These are phyloP conservation scores for Synodontis membranacea DNA, from an alignment of 2,113 vertebrate genomes.

Conservation along the genomic window DNA sequence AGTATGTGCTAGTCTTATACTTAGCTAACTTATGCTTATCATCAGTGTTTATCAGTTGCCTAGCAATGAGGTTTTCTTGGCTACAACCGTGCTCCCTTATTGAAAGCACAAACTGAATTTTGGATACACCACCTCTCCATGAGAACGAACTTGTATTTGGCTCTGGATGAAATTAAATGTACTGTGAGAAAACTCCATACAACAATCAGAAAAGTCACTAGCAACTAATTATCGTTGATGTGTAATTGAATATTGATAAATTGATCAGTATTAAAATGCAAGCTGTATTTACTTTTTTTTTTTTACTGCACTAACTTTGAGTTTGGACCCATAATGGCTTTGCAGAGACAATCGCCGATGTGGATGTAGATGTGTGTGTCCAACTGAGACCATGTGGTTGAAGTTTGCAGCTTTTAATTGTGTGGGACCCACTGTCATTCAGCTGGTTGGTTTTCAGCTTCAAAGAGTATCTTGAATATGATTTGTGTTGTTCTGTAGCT, in stretches of 20 bases:
- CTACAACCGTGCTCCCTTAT: neutral
- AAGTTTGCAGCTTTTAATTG: neutral
- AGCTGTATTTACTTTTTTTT: no score
- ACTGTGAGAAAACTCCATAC: neutral
- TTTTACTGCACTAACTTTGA: neutral
- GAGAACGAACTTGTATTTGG: no score
- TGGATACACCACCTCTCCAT: neutral
- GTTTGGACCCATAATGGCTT: neutral
- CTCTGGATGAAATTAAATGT: neutral
- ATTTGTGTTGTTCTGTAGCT: neutral
- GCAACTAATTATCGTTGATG: neutral
- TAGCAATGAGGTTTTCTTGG: neutral
- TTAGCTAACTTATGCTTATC: neutral
- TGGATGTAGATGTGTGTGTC: no score
- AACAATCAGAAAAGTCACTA: conserved; percentile 15
- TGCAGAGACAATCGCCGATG: neutral
- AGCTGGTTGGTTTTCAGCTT: neutral
- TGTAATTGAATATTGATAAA: neutral
- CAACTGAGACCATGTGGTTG: neutral
- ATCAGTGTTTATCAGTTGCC: neutral
- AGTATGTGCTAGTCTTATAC: neutral
- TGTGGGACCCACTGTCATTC: neutral
- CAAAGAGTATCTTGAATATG: neutral
- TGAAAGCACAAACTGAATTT: neutral
- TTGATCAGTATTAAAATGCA: no score